Evolutionary conservation across 2,113 vertebrate species (phyloP), one percentile per base, ranked within the genome.

Genomic region (Pituophis catenifer): DNA sequence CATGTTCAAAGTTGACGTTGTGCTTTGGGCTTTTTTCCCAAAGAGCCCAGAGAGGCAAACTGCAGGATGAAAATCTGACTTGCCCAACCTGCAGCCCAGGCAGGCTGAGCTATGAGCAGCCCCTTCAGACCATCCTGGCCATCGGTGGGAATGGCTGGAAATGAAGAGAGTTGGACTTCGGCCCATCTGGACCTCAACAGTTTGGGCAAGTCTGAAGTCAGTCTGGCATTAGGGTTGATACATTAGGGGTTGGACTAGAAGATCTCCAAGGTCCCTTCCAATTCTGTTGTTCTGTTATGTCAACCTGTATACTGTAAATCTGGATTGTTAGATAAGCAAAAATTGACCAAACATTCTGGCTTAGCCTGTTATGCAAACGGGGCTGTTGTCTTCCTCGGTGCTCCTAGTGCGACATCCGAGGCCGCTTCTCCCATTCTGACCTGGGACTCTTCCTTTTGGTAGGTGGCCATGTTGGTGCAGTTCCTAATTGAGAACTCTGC

Each of bases 391-490:
- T 33, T 13, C 86, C 50, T 50, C 48, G 0, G 23, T 52, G 10
- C 48, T 86, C 5, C 53, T 29, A 75, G 8, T 88, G 89, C 3
- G 58, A 9, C 1, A 65, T 3, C 53, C 29, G 15, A 50, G 26
- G 92, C 0, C 90, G 12, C 91, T 50, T 92, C 59, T 52, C 5
- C 57, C 3, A 89, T 62, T 92, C 53, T 92, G 33, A 93, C 50
- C 23, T 62, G 11, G 75, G 65, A 93, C 89, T 93, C 12, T 0
- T 50, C 91, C 57, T 86, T 92, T 94, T 94, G 10, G 48, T 93
- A 98, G 98, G 98, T 98, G 91, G 98, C 98, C 59, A 94, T 94
- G 85, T 94, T 98, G 92, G 97, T 98, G 44, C 97, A 98, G 88
- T 97, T 98, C 91, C 95, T 98, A 81, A 98, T 98, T 94, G 98